Evolutionary conservation across 37 sponge, comb jelly and placozoan genomes (phyloP).

Genomic region (Ianthella basta): DNA sequence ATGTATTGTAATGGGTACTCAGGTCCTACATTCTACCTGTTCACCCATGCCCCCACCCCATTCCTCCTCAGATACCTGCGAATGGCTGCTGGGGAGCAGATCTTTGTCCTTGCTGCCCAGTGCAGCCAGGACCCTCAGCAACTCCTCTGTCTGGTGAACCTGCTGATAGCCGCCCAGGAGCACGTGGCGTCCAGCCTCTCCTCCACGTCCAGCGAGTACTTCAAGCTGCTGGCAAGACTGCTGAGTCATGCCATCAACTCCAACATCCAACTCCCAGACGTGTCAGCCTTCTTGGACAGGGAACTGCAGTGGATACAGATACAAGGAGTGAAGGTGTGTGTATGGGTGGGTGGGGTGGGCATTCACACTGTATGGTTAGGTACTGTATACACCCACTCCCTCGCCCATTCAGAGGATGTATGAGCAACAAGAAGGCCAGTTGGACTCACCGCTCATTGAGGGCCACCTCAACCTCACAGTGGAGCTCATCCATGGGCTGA

Average conservation of each 20-base stretch:
- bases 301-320: conserved; percentile 87
- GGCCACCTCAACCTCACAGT: conserved; percentile 84
- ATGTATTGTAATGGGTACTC: no score
- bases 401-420: background rate
- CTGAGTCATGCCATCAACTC: conserved; percentile 71
- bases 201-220: conserved; percentile 78
- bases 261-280: conserved; percentile 52
- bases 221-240: conserved; percentile 73
- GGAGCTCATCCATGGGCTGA: conserved; percentile 70
- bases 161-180: conserved; percentile 67
- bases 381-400: no score
- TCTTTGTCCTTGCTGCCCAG: conserved; percentile 76
- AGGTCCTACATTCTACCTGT: background rate
- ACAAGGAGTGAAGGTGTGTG: conserved; percentile 68
- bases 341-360: background rate
- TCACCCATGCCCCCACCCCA: background rate
- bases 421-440: conserved; percentile 2
- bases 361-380: background rate
- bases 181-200: conserved; percentile 81
- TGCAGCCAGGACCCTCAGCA: conserved; percentile 46
- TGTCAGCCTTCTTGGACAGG: conserved; percentile 62
- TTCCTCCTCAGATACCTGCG: conserved; percentile 61
- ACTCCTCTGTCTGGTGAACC: conserved; percentile 47
- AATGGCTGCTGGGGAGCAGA: conserved; percentile 76
- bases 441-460: conserved; percentile 77